Percentiles rank a stretch among this genome's conserved stretches.
phyloP scores from a whole-genome alignment of 2,797 vertebrate species.

The Kryptolebias ocellatus region DNA sequence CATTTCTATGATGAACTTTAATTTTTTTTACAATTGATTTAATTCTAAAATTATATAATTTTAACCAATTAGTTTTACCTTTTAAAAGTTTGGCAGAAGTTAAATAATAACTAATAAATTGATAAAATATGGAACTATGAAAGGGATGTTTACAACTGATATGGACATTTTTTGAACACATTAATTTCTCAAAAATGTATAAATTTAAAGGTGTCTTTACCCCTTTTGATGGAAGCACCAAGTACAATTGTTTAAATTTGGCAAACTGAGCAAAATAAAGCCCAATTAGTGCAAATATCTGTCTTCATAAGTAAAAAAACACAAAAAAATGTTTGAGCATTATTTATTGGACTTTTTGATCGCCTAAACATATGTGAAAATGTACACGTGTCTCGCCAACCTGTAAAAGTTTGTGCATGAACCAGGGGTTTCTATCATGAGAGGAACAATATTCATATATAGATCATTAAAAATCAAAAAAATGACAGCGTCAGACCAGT shows the following conservation, averaged over 20 bases:
- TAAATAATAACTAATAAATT: not conserved
- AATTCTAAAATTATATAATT: not conserved
- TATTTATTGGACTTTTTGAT: too few species aligned
- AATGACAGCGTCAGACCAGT: conserved; percentile 18
- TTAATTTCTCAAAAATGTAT: not conserved
- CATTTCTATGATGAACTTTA: too few species aligned
- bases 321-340: not conserved
- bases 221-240: not conserved
- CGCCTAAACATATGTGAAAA: not conserved
- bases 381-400: too few species aligned
- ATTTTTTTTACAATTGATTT: not conserved
- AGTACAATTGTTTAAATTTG: not conserved
- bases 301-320: not conserved
- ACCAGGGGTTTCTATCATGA: not conserved
- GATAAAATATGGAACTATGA: too few species aligned
- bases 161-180: too few species aligned
- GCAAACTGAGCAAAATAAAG: not conserved
- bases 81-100: not conserved
- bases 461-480: too few species aligned
- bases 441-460: too few species aligned
- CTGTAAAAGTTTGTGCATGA: too few species aligned
- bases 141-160: too few species aligned
- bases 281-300: not conserved
- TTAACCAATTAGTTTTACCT: not conserved
- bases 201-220: not conserved